Percentiles rank a stretch among this genome's conserved stretches.
Evolutionary conservation across 2,888 invertebrate genomes (phyloP).

Genomic region (Lutraria lutraria): DNA sequence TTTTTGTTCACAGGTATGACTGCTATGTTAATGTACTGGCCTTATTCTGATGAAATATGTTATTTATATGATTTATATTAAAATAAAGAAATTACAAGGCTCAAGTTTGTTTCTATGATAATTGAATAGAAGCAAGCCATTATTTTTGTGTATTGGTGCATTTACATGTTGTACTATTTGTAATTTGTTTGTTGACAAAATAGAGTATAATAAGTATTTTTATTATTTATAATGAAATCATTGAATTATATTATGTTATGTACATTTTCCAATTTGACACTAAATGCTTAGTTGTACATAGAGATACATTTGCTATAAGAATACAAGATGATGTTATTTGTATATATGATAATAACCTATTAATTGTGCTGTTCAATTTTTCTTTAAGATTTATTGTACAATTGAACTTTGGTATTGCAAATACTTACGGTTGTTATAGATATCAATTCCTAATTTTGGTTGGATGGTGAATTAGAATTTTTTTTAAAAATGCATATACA

Average conservation of each 20-base stretch:
- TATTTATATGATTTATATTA: neutral
- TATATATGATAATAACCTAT: neutral
- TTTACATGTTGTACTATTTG: neutral
- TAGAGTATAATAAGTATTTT: slow-evolving; percentile 3
- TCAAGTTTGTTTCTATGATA: neutral
- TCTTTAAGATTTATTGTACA: no score
- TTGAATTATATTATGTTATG: neutral
- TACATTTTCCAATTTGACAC: neutral
- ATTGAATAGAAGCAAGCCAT: slow-evolving; percentile 14
- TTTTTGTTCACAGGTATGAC: neutral
- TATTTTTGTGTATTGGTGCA: slow-evolving; percentile 29
- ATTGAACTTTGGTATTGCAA: neutral
- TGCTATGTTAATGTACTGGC: neutral
- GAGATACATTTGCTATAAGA: neutral
- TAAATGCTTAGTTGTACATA: neutral
- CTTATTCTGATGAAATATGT: neutral
- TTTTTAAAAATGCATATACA: no score
- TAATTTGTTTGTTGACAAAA: slow-evolving; percentile 14
- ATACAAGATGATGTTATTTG: neutral
- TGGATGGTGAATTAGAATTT: no score
- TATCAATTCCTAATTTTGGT: no score
- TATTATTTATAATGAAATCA: neutral
- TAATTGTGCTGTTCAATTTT: neutral
- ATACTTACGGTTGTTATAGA: no score
- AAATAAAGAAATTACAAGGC: neutral